phyloP scores from a whole-genome alignment of 53 echinoderm and acorn worm species.

The Arbacia lixula region DNA sequence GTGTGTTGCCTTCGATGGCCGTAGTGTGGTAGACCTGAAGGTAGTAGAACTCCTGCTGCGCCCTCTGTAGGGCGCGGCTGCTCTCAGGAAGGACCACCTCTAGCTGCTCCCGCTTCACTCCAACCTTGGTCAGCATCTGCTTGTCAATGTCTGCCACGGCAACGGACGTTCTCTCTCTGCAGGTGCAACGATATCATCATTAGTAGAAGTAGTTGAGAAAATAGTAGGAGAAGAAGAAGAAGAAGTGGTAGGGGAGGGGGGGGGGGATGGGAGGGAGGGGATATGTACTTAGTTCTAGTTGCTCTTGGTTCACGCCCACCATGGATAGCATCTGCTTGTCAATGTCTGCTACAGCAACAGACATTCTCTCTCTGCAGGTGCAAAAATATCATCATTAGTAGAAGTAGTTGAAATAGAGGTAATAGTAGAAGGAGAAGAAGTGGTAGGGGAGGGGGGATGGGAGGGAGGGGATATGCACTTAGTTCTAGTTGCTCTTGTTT shows the following conservation, averaged over 20 bases:
- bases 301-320: neutral
- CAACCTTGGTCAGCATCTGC: slow-evolving; percentile 72
- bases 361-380: neutral
- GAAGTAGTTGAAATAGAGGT: slow-evolving; percentile 1
- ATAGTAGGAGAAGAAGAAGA: slow-evolving; percentile 7
- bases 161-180: slow-evolving; percentile 71
- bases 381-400: neutral
- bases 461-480: too few relatives aligned
- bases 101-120: slow-evolving; percentile 69
- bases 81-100: slow-evolving; percentile 64
- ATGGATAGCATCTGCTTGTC: neutral
- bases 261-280: neutral
- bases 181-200: neutral
- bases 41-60: slow-evolving; percentile 88
- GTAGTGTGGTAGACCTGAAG: slow-evolving; percentile 95
- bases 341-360: neutral
- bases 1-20: slow-evolving; percentile 96
- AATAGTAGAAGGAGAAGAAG: neutral
- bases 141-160: slow-evolving; percentile 88
- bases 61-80: slow-evolving; percentile 80
- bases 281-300: neutral
- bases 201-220: neutral
- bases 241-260: slow-evolving; percentile 10
- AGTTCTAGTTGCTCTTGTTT: slow-evolving; percentile 70
- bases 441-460: too few relatives aligned